Conservation (phyloP, 2,888 invertebrate genomes). For the Himalopsyche anomala region DNA sequence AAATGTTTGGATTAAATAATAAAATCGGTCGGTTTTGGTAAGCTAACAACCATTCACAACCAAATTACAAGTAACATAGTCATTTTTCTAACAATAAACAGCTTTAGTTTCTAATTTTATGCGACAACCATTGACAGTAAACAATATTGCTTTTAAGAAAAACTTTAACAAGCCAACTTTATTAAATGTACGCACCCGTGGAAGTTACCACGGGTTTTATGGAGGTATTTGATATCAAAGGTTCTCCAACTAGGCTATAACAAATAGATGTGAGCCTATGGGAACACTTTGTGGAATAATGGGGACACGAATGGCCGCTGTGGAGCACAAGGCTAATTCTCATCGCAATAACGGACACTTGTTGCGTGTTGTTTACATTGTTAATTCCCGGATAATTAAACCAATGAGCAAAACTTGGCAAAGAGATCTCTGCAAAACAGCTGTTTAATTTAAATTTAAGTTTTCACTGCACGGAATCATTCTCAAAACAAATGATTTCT, state of each 20-base stretch:
- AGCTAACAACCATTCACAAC: no score
- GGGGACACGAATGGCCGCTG: slow-evolving; percentile 20
- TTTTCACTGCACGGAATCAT: no score
- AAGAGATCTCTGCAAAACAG: no score
- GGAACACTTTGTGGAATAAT: slow-evolving; percentile 3
- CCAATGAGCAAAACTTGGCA: not conserved
- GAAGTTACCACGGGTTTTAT: not conserved
- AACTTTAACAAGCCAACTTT: not conserved
- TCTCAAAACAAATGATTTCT: no score
- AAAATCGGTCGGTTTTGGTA: no score
- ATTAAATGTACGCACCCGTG: not conserved
- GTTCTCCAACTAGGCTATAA: not conserved
- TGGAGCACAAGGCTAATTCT: not conserved
- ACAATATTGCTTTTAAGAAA: no score
- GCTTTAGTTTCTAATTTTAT: no score
- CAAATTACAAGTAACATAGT: no score
- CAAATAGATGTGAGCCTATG: not conserved
- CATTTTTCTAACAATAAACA: no score
- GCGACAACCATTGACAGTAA: no score
- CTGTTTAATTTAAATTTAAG: no score
- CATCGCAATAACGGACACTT: slow-evolving; percentile 7
- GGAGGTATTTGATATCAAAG: not conserved
- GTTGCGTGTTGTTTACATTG: slow-evolving; percentile 9
- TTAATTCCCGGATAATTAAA: not conserved
- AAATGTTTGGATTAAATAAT: no score